Conservation (phyloP, 2,888 invertebrate genomes). For the Ormyrus pomaceus region DNA sequence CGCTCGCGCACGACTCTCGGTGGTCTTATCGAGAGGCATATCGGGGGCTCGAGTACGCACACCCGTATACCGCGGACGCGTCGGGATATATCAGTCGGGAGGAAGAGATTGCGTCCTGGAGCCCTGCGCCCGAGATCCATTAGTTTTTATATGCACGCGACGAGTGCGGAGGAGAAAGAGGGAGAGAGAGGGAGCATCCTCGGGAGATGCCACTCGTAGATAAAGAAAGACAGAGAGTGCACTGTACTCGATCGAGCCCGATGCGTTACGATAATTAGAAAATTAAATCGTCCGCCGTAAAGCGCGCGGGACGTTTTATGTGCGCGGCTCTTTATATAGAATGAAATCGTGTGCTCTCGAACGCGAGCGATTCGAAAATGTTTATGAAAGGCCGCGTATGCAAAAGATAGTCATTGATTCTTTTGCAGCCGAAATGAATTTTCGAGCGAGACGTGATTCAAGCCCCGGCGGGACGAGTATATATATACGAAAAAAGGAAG, state of each 20-base stretch:
- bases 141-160: constrained; percentile 70
- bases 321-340: no score
- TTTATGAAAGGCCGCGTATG: no score
- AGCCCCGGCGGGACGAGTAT: no score
- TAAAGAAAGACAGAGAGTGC: constrained; percentile 56
- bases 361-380: no score
- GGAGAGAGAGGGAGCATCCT: constrained; percentile 57
- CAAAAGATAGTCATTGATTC: no score
- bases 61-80: constrained; percentile 36
- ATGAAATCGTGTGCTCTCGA: no score
- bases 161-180: constrained; percentile 9
- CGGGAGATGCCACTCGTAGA: constrained; percentile 67
- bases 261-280: constrained; percentile 72
- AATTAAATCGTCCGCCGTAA: constrained; percentile 71
- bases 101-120: constrained; percentile 66
- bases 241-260: constrained; percentile 60
- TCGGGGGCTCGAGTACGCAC: constrained; percentile 31
- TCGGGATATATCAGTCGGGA: constrained; percentile 68
- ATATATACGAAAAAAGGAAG: no score
- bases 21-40: neutral
- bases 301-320: no score
- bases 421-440: no score
- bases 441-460: no score
- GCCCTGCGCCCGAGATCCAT: constrained; percentile 63
- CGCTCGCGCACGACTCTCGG: no score